Conservation (phyloP, 35 echinoderm and acorn worm genomes). For the Holothuria glaberrima region DNA sequence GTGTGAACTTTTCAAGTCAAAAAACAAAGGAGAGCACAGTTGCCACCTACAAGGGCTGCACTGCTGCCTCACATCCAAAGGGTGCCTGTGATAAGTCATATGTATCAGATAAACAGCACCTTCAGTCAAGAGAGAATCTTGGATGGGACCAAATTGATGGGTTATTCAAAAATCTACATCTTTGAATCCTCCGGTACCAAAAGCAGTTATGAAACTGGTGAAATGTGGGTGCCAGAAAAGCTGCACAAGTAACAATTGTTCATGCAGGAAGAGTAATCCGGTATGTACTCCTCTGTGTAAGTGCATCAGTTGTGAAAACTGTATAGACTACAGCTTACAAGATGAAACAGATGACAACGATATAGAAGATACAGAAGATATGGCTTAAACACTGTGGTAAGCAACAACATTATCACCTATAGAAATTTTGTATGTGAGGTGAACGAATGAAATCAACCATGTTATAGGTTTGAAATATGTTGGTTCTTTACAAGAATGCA, state of each 20-base stretch:
- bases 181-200: constrained; percentile 4
- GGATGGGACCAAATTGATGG: constrained; percentile 42
- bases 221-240: constrained; percentile 40
- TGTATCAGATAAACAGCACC: constrained; percentile 15
- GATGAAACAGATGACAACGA: constrained; percentile 19
- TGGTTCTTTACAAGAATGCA: background rate
- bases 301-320: constrained; percentile 32
- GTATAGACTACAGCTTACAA: background rate
- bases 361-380: constrained; percentile 22
- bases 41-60: constrained; percentile 37
- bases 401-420: background rate
- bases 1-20: constrained; percentile 43
- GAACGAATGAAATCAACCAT: background rate
- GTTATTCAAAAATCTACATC: constrained; percentile 15
- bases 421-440: background rate
- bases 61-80: constrained; percentile 27
- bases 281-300: constrained; percentile 34
- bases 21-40: constrained; percentile 28
- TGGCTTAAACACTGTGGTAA: background rate
- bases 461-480: background rate
- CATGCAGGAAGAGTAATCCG: constrained; percentile 29
- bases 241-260: constrained; percentile 14
- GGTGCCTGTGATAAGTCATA: constrained; percentile 49
- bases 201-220: constrained; percentile 40
- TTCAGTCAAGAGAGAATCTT: constrained; percentile 27